Evolutionary conservation across 2,797 vertebrate genomes (phyloP), one percentile per base, ranked within the genome.

Genomic region (Denticeps clupeoides): DNA sequence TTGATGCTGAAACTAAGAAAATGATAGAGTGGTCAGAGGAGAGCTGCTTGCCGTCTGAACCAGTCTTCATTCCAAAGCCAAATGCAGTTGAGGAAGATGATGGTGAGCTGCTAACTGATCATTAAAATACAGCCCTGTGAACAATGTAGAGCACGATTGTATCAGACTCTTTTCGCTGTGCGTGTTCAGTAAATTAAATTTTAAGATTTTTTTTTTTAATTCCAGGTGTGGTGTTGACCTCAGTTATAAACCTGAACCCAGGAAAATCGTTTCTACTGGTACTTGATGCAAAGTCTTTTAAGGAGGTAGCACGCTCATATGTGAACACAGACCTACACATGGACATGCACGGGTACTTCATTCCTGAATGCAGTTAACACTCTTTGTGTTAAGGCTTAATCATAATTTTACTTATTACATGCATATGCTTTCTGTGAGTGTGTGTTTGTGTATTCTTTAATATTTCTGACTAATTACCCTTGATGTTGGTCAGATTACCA

Each of bases 271-370:
- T 90, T 69, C 64, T 97, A 31, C 74, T 93, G 33, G 33, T 93
- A 43, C 76, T 97, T 41, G 89, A 97, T 58, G 93, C 79, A 53
- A 87, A 66, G 71, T 88, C 81, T 0, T 90, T 97, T 18, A 83
- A 79, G 53, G 94, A 99, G 66, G 41, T 91, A 3, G 90, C 83
- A n/a, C 81, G 89, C 1, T 91, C 89, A 1, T 68, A 49, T 0
- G 47, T 96, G 7, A 66, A 77, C 2, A 61, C 60, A 2, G 74
- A 82, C 8, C 53, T 99, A 47, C 74, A 85, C 21, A 67, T 83
- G 59, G 91, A 93, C 37, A 77, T 99, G 69, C 94, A 99, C 0
- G 94, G 94, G 7, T 22, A 83, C 11, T 97, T 96, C 49, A 85
- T 97, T 62, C 83, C 87, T 0, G 65, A 70, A 3, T 21, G 2